These are phyloP conservation scores for Agriopis leucophaearia DNA, from an alignment of 2,888 invertebrate genomes.

Conservation along the genomic window DNA sequence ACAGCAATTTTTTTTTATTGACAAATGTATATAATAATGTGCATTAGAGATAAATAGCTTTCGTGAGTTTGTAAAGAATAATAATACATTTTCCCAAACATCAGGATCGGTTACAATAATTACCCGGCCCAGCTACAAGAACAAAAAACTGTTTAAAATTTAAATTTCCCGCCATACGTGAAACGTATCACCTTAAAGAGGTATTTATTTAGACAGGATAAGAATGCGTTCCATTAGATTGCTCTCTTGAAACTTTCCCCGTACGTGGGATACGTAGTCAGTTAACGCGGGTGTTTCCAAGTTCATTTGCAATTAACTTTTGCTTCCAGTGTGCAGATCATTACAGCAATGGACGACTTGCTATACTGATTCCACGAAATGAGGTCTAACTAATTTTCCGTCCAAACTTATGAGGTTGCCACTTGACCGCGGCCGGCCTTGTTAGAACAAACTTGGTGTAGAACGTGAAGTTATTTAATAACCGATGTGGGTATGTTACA, in stretches of 20 bases:
- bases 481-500: constrained; percentile 23
- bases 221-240: constrained; percentile 22
- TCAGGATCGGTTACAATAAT: no score
- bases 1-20: no score
- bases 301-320: constrained; percentile 50
- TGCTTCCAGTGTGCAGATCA: constrained; percentile 42
- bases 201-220: constrained; percentile 20
- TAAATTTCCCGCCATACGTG: no score
- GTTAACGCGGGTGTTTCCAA: constrained; percentile 44
- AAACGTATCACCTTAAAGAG: no score
- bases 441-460: constrained; percentile 31
- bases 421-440: constrained; percentile 24
- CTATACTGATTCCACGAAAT: constrained; percentile 60
- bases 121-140: no score
- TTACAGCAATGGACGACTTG: constrained; percentile 45
- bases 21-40: no score
- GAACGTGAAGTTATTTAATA: constrained; percentile 36
- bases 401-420: constrained; percentile 29
- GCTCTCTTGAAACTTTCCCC: constrained; percentile 22
- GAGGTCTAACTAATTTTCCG: constrained; percentile 61
- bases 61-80: no score
- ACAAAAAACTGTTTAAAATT: no score
- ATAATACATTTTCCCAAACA: no score
- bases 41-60: no score
- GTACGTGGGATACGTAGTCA: constrained; percentile 33